Evolutionary conservation across 2,113 vertebrate species (phyloP).

Genomic region (Varanus komodoensis): DNA sequence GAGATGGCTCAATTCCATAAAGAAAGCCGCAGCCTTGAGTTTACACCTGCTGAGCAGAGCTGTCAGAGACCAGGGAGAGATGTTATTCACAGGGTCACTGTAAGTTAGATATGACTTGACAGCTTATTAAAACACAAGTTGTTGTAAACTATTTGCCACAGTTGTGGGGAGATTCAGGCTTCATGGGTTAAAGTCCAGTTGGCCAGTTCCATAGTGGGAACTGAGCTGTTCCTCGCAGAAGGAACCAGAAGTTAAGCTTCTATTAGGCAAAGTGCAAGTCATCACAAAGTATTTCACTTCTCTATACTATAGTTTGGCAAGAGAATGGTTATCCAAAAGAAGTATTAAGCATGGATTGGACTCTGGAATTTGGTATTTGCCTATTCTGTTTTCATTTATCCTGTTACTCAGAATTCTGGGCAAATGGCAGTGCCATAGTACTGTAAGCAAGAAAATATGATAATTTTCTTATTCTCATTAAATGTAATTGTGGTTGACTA

Average conservation of each 20-base stretch:
- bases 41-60: too few relatives aligned
- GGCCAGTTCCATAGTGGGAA: background rate
- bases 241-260: background rate
- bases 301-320: background rate
- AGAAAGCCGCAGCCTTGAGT: too few relatives aligned
- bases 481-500: background rate
- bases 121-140: too few relatives aligned
- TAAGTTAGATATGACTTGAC: too few relatives aligned
- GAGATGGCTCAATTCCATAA: too few relatives aligned
- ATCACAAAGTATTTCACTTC: background rate
- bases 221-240: background rate
- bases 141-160: background rate
- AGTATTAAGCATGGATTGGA: background rate
- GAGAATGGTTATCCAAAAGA: background rate
- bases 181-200: background rate
- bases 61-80: too few relatives aligned
- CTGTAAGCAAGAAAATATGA: background rate
- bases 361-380: background rate
- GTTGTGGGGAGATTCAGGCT: too few relatives aligned
- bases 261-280: background rate
- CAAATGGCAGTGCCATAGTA: background rate
- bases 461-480: conserved; percentile 13
- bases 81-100: too few relatives aligned
- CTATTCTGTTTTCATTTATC: conserved; percentile 20
- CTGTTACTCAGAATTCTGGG: conserved; percentile 23